phyloP scores from a whole-genome alignment of 2,797 vertebrate species.

The Sebastes steindachneri region DNA sequence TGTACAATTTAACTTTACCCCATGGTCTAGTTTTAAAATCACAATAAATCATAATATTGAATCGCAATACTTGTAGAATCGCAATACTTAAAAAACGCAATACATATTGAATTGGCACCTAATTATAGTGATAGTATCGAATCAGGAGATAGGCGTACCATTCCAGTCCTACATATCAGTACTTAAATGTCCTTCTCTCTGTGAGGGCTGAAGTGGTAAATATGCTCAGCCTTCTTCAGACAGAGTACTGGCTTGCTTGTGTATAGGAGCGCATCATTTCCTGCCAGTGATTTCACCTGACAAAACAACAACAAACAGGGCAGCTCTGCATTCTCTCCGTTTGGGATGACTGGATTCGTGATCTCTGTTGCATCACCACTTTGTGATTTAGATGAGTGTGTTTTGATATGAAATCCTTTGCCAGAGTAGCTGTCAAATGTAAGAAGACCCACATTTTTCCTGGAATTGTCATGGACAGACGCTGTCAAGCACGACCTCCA shows the following conservation, averaged over 20 bases:
- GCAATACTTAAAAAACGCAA: no score
- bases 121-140: no score
- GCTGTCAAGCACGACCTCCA: constrained; percentile 8
- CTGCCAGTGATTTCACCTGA: background rate
- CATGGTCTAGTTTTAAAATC: no score
- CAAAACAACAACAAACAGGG: background rate
- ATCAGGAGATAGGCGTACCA: no score
- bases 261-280: background rate
- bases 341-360: background rate
- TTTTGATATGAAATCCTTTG: background rate
- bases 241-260: background rate
- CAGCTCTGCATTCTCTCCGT: background rate
- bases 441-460: background rate
- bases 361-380: constrained; percentile 20
- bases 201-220: background rate
- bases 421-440: background rate
- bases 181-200: background rate
- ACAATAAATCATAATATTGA: no score
- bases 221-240: background rate
- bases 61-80: no score
- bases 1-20: no score
- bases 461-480: background rate
- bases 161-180: no score
- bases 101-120: no score
- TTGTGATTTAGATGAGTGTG: constrained; percentile 1